Base-by-base conservation (phyloP, 2,113 vertebrate genomes). In the Prietella phreatophila region DNA sequence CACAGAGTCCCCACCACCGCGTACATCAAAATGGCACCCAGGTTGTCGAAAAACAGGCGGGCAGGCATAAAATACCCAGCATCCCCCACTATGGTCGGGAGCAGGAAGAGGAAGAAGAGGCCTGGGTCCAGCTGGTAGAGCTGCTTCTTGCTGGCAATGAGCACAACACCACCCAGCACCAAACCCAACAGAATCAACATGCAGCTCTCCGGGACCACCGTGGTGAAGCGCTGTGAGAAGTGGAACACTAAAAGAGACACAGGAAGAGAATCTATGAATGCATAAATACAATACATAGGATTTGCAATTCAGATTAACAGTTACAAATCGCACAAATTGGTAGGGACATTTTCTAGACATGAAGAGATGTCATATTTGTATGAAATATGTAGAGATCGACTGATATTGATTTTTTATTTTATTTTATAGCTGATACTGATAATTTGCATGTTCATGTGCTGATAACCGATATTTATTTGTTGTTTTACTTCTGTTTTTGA, bases 21-120 rank as follows among this genome's bases (percentile, higher is more conserved):
- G 0, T 99, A 99, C 88, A 96, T 96, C 91, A 99, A 95, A 94
- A 99, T 99, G 93, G 98, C 96, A 0, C 98, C 98, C 1, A 99
- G 93, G 93, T 99, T 99, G 95, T 99, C 97, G 0, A 99, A 99
- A 94, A 99, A 99, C 50, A 99, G 96, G 0, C 98, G 93, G 39
- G 97, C 96, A 10, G 98, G 98, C 98, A 99, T 99, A 93, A 99
- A 99, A 93, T 99, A 99, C 0, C 98, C 98, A 0, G 98, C 98
- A 86, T 99, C 98, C 0, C 98, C 95, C 87, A 99, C 98, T 0
- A 99, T 99, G 87, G 98, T 98, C 7, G 98, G 98, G 89, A 99
- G 93, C 82, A 99, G 96, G 93, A 99, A 99, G 91, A 99, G 97
- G 94, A 99, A 99, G 94, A 99, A 99, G 91, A 98, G 97, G 91